These are phyloP conservation scores for Spodoptera frugiperda DNA, from an alignment of 1,140 invertebrate genomes.

Conservation along the genomic window DNA sequence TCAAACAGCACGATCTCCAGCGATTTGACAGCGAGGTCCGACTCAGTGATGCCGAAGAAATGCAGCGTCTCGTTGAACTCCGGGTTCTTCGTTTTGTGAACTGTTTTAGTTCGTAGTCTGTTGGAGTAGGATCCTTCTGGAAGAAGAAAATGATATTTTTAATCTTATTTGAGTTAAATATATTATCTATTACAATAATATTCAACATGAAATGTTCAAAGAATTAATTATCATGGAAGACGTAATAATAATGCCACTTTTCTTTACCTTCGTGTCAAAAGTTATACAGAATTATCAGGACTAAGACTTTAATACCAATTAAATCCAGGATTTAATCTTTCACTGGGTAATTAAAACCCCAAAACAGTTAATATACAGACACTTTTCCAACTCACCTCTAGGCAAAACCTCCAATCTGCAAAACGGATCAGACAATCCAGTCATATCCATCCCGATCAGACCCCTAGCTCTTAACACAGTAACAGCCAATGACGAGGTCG, in stretches of 20 bases:
- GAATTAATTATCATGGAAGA: no score
- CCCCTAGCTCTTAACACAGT: constrained; percentile 91
- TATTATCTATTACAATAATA: no score
- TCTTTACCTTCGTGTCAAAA: no score
- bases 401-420: constrained; percentile 95
- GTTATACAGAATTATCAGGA: no score
- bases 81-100: constrained; percentile 96
- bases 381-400: constrained; percentile 86
- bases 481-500: constrained; percentile 92
- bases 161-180: no score
- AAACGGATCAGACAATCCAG: constrained; percentile 96
- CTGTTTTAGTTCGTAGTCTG: constrained; percentile 94
- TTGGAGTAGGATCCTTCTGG: constrained; percentile 88
- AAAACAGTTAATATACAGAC: no score
- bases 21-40: constrained; percentile 91
- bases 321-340: no score
- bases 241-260: no score
- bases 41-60: constrained; percentile 95
- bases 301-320: no score
- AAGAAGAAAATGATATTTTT: constrained; percentile 43
- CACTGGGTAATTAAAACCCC: no score
- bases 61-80: constrained; percentile 97
- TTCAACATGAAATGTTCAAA: no score
- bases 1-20: constrained; percentile 92
- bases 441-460: constrained; percentile 95